Conservation (phyloP, 2,797 vertebrate species). For the Stomatorhinus walkeri region DNA sequence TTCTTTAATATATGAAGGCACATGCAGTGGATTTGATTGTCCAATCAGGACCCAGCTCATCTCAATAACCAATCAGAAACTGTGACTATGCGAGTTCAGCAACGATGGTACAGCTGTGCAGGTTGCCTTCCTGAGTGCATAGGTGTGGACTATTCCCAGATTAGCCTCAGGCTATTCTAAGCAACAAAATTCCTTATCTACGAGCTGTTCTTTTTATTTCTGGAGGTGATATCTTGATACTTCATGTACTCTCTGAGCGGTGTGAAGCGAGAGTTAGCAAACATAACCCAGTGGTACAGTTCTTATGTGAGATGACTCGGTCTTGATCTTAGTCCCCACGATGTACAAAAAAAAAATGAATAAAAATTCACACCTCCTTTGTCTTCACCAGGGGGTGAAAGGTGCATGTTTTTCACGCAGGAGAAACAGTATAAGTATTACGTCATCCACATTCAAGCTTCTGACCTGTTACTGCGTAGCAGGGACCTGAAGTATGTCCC, state of each 20-base stretch:
- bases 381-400: not conserved
- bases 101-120: not conserved
- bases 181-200: not conserved
- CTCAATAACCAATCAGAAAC: not conserved
- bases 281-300: not conserved
- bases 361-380: not conserved
- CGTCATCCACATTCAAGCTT: not conserved
- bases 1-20: not conserved
- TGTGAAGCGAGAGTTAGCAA: not conserved
- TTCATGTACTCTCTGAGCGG: not conserved
- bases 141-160: not conserved
- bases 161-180: not conserved
- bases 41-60: too few relatives aligned
- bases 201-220: not conserved
- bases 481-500: not conserved
- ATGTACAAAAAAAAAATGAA: not conserved
- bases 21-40: not conserved
- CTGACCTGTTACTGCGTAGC: not conserved
- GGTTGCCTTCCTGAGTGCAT: not conserved
- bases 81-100: not conserved
- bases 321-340: not conserved
- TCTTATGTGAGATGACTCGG: not conserved
- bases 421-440: not conserved
- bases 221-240: not conserved
- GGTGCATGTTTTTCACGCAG: not conserved